phyloP scores from a whole-genome alignment of 2,797 vertebrate genomes.

The Acanthis flammea region DNA sequence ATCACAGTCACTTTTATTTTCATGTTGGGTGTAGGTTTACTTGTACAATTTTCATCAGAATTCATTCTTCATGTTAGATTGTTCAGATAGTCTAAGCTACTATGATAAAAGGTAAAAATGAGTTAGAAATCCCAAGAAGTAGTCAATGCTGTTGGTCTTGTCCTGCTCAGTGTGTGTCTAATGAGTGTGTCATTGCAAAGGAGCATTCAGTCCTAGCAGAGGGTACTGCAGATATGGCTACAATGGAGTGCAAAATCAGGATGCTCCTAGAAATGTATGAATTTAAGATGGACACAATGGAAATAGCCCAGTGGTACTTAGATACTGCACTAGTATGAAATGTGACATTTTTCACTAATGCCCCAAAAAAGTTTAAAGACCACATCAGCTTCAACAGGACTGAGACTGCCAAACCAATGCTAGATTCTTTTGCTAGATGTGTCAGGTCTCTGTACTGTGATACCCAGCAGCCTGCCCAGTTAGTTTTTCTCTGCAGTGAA shows the following conservation, averaged over 20 bases:
- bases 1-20: background rate
- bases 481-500: background rate
- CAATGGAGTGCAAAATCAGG: background rate
- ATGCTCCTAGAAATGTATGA: background rate
- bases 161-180: background rate
- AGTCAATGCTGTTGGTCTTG: background rate
- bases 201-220: background rate
- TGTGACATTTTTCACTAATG: background rate
- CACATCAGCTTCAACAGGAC: background rate
- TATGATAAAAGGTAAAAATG: background rate
- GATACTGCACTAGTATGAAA: background rate
- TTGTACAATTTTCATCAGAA: background rate
- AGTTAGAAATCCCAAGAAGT: background rate
- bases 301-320: background rate
- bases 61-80: background rate
- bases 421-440: background rate
- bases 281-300: background rate
- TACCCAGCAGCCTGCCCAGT: background rate
- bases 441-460: background rate
- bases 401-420: background rate
- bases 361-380: background rate
- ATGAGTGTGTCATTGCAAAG: background rate
- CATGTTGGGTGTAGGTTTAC: background rate
- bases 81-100: background rate
- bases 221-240: background rate